Evolutionary conservation across 2,113 vertebrate genomes (phyloP).

Genomic region (Aspiorhynchus laticeps): DNA sequence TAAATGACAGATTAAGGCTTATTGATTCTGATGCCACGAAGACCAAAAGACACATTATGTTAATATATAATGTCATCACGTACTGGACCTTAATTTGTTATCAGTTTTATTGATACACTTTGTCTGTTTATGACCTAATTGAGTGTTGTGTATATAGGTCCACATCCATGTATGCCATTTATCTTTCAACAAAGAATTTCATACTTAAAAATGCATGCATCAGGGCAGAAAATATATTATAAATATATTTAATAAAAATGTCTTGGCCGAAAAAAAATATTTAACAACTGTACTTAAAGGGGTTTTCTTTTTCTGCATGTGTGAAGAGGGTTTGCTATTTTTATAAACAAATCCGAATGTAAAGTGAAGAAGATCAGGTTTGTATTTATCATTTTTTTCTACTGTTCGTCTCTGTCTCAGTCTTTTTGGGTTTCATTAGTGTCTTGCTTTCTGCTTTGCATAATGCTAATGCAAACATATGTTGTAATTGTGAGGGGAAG

Average conservation of each 20-base stretch:
- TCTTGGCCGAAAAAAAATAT: not conserved
- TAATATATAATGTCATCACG: not conserved
- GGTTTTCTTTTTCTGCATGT: not conserved
- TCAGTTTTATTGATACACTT: not conserved
- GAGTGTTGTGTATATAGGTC: not conserved
- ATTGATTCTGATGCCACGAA: not conserved
- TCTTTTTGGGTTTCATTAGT: not conserved
- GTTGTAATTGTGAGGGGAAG: not conserved
- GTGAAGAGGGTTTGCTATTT: not conserved
- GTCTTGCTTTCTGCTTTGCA: not conserved
- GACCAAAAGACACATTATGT: not conserved
- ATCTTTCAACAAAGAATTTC: not conserved
- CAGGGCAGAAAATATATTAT: not conserved
- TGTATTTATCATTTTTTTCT: not conserved
- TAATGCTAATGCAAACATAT: not conserved
- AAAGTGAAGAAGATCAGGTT: not conserved
- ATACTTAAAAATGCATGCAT: not conserved
- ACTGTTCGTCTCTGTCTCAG: not conserved
- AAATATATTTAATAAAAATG: not conserved
- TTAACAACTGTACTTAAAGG: not conserved
- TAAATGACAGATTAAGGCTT: not conserved
- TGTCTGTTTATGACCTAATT: not conserved
- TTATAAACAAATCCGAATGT: not conserved
- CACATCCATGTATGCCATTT: not conserved
- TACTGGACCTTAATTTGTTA: not conserved